Evolutionary conservation across 2,113 vertebrate genomes (phyloP), one percentile per base, ranked within the genome.

Genomic region (Lathamus discolor): DNA sequence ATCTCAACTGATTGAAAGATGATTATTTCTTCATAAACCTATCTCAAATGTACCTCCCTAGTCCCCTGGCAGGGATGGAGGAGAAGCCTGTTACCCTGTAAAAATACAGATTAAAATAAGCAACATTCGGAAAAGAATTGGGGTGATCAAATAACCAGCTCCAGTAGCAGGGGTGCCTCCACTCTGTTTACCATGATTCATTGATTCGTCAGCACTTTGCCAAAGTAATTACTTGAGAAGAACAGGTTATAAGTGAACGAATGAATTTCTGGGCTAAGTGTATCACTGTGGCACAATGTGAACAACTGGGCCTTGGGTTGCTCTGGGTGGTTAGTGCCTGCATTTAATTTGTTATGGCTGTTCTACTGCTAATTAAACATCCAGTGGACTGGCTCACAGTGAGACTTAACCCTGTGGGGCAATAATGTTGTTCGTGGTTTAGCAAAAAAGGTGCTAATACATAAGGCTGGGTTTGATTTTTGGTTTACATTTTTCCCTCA

Each of bases 71-170:
- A 39, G 92, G 84, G 77, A 27, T 14, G 23, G 73, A 87, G 33
- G 39, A 91, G 54, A n/a, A 89, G 61, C 35, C 23, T 74, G 25
- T 41, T 87, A 43, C 48, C 12, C n/a, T 68, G 20, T 52, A 87
- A 95, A 95, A 87, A 91, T 39, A 54, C 52, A 85, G 74, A 76
- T 82, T 82, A 72, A 95, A 93, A 61, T 78, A 48, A 68, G 11
- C 20, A 82, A 51, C 6, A 2, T 67, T 82, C 35, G 61, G 41
- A 73, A 91, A 78, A 75, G 11, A 83, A 76, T 3, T 61, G 35
- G 35, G 29, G 44, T 1, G 13, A 73, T 93, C 51, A 90, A 69
- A 83, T 76, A 73, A 62, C 48, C 33, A 83, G 11, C 35, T 85
- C 82, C 28, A 52, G 64, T 24, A 81, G 51, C 46, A 80, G 49